Evolutionary conservation across 2,888 invertebrate species (phyloP).

Genomic region (Hypolimnas misippus): DNA sequence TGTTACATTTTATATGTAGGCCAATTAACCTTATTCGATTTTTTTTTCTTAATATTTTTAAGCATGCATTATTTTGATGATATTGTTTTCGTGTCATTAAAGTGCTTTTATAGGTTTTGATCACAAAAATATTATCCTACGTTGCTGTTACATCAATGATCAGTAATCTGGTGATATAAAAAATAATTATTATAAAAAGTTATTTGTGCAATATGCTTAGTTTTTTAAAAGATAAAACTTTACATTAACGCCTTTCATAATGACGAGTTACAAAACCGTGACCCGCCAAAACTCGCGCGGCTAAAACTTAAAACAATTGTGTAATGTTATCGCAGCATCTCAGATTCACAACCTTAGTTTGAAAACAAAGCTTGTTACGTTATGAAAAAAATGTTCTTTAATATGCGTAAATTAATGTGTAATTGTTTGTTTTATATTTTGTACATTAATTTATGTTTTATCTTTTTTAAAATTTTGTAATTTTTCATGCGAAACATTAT

Average conservation of each 20-base stretch:
- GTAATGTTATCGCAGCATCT: slow-evolving; percentile 18
- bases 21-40: too few relatives aligned
- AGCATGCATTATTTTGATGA: too few relatives aligned
- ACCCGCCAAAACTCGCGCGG: slow-evolving; percentile 27
- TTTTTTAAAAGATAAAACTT: neutral
- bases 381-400: neutral
- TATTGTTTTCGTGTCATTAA: too few relatives aligned
- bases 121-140: neutral
- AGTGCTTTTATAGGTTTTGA: too few relatives aligned
- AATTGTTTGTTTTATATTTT: neutral
- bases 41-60: too few relatives aligned
- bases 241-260: slow-evolving; percentile 18
- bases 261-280: slow-evolving; percentile 27
- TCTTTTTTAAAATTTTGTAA: too few relatives aligned
- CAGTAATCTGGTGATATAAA: neutral
- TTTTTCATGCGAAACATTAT: too few relatives aligned
- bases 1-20: too few relatives aligned
- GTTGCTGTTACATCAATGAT: neutral
- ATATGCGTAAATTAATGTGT: neutral
- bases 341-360: slow-evolving; percentile 27
- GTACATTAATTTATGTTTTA: too few relatives aligned
- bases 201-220: neutral
- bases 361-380: slow-evolving; percentile 19
- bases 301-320: slow-evolving; percentile 26
- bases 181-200: neutral